Base-by-base conservation (phyloP, 2,113 vertebrate species). In the Axis porcinus region DNA sequence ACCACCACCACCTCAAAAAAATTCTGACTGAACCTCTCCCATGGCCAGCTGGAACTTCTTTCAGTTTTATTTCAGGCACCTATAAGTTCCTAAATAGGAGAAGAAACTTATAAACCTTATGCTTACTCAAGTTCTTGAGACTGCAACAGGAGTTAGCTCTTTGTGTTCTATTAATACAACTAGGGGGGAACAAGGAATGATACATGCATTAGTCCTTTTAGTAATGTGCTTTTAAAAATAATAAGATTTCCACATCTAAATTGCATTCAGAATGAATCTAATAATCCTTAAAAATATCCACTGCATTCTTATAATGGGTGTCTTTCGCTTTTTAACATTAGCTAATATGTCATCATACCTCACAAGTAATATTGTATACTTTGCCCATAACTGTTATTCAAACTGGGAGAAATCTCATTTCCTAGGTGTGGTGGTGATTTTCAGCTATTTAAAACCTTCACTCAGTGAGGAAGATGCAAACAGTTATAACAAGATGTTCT, bases 311-410 rank as follows among this genome's bases (percentile, higher is more conserved):
- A 40, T 98, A 97, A 96, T 97, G 55, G 52, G 40, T 86, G 23
- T 55, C 54, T 92, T 98, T 98, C 23, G 93, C 36, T 36, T 98
- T 97, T 98, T 96, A 91, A 57, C 89, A 92, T 97, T 94, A 95
- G 55, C 89, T 98, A 93, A 89, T 95, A 95, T 50, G 21, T 81
- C 81, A 93, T 88, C n/a, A 13, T 84, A 43, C 17, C 55, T 98
- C n/a, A 90, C 95, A 97, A 82, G 83, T 97, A 94, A 94, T 78
- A 88, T 57, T 79, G 91, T 55, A 93, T 95, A 83, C 11, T 92
- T 91, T 96, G 89, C 58, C 58, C 84, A 4, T 60, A 88, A 43
- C 55, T 47, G 43, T 78, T 86, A 86, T 95, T 96, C 97, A 64
- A 92, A 57, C 47, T 91, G 96, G 92, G 92, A n/a, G 87, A 30